These are phyloP conservation scores for Molorchus minor DNA, from an alignment of 2,888 invertebrate genomes.

Conservation along the genomic window DNA sequence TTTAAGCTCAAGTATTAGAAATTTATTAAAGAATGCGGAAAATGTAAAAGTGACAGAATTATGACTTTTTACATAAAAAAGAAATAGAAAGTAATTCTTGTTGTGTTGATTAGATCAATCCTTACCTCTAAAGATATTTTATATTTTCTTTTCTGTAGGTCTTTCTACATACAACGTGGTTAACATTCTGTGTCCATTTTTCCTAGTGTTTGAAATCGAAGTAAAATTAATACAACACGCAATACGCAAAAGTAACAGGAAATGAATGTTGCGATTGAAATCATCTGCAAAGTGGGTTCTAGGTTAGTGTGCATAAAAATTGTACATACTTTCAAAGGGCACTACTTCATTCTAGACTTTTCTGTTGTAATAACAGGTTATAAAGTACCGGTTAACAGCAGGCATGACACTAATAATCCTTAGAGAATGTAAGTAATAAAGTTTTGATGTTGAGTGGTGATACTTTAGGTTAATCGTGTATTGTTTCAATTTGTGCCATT, in stretches of 20 bases:
- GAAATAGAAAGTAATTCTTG: too few species aligned
- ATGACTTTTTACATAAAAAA: too few species aligned
- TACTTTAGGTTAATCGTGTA: too few species aligned
- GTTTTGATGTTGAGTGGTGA: slow-evolving; percentile 1
- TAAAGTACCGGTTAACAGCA: slow-evolving; percentile 12
- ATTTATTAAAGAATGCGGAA: too few species aligned
- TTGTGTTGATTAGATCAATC: too few species aligned
- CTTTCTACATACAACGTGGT: too few species aligned
- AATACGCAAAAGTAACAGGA: slow-evolving; percentile 19
- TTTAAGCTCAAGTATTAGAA: too few species aligned
- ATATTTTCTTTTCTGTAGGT: too few species aligned
- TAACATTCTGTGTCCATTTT: neutral
- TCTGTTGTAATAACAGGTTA: slow-evolving; percentile 10
- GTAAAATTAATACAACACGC: neutral
- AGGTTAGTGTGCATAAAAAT: slow-evolving; percentile 36
- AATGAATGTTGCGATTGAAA: slow-evolving; percentile 3
- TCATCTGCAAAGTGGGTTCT: slow-evolving; percentile 28
- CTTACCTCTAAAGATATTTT: too few species aligned
- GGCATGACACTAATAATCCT: slow-evolving; percentile 7
- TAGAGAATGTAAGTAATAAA: slow-evolving; percentile 1
- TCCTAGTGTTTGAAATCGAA: neutral
- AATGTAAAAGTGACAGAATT: too few species aligned
- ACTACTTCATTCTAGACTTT: slow-evolving; percentile 12
- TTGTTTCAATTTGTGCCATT: too few species aligned
- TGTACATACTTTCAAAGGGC: slow-evolving; percentile 26